Base-by-base conservation (phyloP, 1,140 invertebrate genomes). In the Cydia fagiglandana region DNA sequence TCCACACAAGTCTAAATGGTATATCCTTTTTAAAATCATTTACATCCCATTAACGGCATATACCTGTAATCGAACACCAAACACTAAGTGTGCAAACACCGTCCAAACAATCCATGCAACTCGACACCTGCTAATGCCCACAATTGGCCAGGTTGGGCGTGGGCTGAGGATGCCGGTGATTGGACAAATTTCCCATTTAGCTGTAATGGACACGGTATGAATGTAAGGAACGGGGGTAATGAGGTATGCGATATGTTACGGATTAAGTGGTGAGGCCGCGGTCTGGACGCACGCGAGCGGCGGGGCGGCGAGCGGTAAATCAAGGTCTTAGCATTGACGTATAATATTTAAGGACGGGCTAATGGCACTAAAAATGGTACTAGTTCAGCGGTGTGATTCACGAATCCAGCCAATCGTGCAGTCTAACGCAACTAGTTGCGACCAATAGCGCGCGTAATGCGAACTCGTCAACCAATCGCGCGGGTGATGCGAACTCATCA, bases 131-230 rank as follows among this genome's bases (percentile, higher is more conserved):
- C 13, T 70, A 38, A 38, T 70, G 66, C 66, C n/a, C 66, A 38
- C 64, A 38, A 61, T 61, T 38, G 30, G 66, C 34, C 64, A 68
- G 64, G 64, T 68, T 34, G 66, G 30, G 34, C n/a, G 66, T 70
- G 66, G 66, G 66, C 30, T 2, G 66, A 38, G 30, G 66, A 38
- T 45, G 34, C 64, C 66, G 66, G 15, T 41, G 66, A 70, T 70
- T 70, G 66, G 66, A 13, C 34, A 45, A 70, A 70, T 70, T 20
- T 45, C 66, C 66, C 34, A 70, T n/a, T 70, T 70, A 70, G 66
- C 6, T 70, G 64, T 12, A 70, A 70, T 70, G 66, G 15, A 70
- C 34, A 34, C 34, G 64, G 24, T 45, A 15, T 68, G 4, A 70
- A 17, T 17, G 34, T 41, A 66, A 30, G 64, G 24, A 66, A 66